A percentile compares a stretch with the other conserved stretches of the same genome.
phyloP scores from a whole-genome alignment of 2,797 vertebrate species.

The Nannoperca australis region DNA sequence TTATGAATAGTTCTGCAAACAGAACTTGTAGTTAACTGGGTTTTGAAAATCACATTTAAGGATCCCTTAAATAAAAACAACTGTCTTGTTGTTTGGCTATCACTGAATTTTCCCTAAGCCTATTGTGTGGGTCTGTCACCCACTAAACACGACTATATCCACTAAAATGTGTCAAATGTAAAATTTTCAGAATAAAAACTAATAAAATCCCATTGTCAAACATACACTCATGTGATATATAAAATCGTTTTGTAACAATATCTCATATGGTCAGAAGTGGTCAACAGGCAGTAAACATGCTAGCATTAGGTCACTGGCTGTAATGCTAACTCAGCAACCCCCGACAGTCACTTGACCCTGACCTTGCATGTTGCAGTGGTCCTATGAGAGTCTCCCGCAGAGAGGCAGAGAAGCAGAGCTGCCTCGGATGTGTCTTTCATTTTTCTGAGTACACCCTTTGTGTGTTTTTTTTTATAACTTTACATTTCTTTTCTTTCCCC shows the following conservation, averaged over 20 bases:
- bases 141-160: too few species aligned
- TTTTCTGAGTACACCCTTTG: constrained; percentile 66
- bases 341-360: constrained; percentile 8
- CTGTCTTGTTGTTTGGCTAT: background rate
- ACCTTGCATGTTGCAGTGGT: background rate
- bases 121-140: background rate
- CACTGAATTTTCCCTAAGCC: background rate
- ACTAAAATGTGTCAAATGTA: background rate
- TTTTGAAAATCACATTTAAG: background rate
- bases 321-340: background rate
- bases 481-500: constrained; percentile 1
- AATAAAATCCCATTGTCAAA: background rate
- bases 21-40: background rate
- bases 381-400: background rate
- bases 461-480: background rate
- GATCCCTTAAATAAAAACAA: background rate
- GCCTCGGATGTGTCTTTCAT: constrained; percentile 48
- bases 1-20: background rate
- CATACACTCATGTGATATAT: background rate
- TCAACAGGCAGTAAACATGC: constrained; percentile 2
- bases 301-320: background rate
- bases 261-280: background rate
- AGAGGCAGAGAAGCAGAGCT: constrained; percentile 20
- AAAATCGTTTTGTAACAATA: background rate
- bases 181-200: background rate